A percentile compares a stretch with the other conserved stretches of the same genome.
These are phyloP conservation scores for Prochilodus magdalenae DNA, from an alignment of 2,113 vertebrate species.

Conservation along the genomic window DNA sequence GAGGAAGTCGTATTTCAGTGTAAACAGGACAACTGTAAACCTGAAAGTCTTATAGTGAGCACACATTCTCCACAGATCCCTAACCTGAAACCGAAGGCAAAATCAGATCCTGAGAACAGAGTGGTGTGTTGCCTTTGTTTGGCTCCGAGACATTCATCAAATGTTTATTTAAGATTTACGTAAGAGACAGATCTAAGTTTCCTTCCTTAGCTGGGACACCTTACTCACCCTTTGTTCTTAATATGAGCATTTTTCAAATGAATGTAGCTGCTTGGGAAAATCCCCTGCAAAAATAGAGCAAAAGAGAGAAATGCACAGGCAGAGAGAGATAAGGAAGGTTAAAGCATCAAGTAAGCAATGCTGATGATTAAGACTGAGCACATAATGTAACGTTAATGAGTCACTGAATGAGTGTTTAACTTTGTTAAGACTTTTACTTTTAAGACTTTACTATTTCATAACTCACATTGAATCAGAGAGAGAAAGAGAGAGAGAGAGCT, in stretches of 20 bases:
- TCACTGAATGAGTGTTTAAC: neutral
- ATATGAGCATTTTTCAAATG: conserved; percentile 96
- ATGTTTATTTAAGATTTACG: conserved; percentile 9
- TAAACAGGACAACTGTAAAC: neutral
- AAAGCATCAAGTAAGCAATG: conserved; percentile 6
- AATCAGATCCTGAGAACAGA: neutral
- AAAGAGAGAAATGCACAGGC: neutral
- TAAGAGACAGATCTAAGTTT: conserved; percentile 22
- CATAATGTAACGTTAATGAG: neutral
- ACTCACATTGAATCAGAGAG: neutral
- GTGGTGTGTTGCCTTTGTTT: neutral
- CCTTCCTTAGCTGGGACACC: neutral
- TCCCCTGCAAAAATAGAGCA: conserved; percentile 82
- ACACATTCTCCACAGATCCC: neutral
- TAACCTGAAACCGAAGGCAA: conserved; percentile 3
- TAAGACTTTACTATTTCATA: neutral
- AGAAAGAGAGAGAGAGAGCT: no score
- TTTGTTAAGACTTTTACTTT: neutral
- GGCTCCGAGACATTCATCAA: neutral
- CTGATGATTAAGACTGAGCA: conserved; percentile 15
- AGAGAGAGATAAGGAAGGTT: neutral
- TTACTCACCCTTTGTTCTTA: conserved; percentile 96
- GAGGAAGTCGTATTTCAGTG: neutral
- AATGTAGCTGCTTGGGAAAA: conserved; percentile 93
- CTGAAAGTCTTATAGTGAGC: neutral